Evolutionary conservation across 2,888 invertebrate species (phyloP).

Genomic region (Aradus depressus): DNA sequence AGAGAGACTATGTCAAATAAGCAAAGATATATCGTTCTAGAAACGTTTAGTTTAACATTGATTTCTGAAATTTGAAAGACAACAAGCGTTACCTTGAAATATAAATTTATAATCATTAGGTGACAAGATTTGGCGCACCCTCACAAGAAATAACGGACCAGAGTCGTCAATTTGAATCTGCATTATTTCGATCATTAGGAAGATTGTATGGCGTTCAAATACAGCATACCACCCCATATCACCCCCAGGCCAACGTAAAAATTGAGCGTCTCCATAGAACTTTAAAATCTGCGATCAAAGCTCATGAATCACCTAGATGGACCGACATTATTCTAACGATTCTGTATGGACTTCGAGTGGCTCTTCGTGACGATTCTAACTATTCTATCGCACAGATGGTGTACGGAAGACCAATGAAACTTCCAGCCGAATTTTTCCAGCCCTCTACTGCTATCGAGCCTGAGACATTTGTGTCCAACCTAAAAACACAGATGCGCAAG

Average conservation of each 20-base stretch:
- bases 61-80: too few relatives aligned
- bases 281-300: slow-evolving; percentile 35
- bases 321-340: slow-evolving; percentile 33
- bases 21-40: too few relatives aligned
- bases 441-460: too few relatives aligned
- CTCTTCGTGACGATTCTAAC: slow-evolving; percentile 33
- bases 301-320: slow-evolving; percentile 28
- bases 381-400: slow-evolving; percentile 33
- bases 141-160: slow-evolving; percentile 34
- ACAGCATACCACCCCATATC: slow-evolving; percentile 33
- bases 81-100: too few relatives aligned
- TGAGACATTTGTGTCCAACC: too few relatives aligned
- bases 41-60: too few relatives aligned
- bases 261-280: slow-evolving; percentile 37
- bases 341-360: slow-evolving; percentile 33
- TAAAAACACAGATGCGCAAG: too few relatives aligned
- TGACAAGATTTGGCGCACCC: slow-evolving; percentile 37
- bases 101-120: slow-evolving; percentile 36
- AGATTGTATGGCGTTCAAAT: slow-evolving; percentile 28
- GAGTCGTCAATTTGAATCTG: slow-evolving; percentile 35
- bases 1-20: too few relatives aligned
- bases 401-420: slow-evolving; percentile 31
- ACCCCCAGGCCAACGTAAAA: slow-evolving; percentile 36
- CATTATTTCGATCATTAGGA: slow-evolving; percentile 6
- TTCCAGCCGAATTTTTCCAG: slow-evolving; percentile 34